Base-by-base conservation (phyloP, 2,113 vertebrate genomes). In the Macrotis lagotis region DNA sequence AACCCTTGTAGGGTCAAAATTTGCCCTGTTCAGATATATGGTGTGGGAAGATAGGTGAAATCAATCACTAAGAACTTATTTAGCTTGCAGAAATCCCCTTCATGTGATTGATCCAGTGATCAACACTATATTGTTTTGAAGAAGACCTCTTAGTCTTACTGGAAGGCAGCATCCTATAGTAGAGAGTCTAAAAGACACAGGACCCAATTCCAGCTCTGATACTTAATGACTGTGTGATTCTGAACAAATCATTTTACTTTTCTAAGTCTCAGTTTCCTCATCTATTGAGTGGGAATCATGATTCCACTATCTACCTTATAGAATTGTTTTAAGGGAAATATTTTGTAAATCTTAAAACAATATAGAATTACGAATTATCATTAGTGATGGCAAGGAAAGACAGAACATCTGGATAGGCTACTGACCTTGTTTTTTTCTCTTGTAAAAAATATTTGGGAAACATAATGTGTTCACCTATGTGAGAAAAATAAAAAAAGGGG, bases 381-480 rank as follows among this genome's bases (percentile, higher is more conserved):
- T 83, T 44, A 83, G 37, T 83, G n/a, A 8, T 44, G n/a, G n/a
- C 66, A 83, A 6, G 66, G 44, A 16, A 83, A 83, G 37, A 44
- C 37, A 83, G 66, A 44, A 83, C 66, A 83, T 83, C n/a, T 90
- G 14, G 24, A 0, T 16, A 66, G 25, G 5, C 12, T 89, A 16
- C 92, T 51, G 51, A 0, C 90, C 1, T 0, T 11, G 26, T 1
- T 52, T 94, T 96, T 52, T 51, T 24, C 1, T 1, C 50, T 22
- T 25, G 49, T 25, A 25, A n/a, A 83, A 66, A 66, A 37, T 90
- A 53, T 95, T 96, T 55, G 92, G 92, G 93, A 94, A 95, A 66
- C 3, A 49, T 0, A 25, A 48, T 96, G 88, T 89, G 14, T 59
- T 96, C 96, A 0, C 95, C 83, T 37, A 16, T 22, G 0, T 0